phyloP scores from a whole-genome alignment of 2,888 invertebrate genomes.

The Craniophora ligustri region DNA sequence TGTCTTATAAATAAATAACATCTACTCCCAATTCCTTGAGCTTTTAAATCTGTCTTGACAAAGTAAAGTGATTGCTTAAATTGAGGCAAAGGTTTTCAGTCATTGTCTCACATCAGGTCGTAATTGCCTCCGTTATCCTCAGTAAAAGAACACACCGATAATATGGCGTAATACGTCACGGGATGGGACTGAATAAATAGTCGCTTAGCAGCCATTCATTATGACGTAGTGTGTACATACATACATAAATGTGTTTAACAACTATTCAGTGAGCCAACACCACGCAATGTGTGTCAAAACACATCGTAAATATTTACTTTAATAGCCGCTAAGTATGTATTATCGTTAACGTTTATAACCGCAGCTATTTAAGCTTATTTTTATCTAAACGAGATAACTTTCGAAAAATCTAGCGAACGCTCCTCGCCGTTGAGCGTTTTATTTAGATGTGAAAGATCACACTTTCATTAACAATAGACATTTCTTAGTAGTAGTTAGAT shows the following conservation, averaged over 20 bases:
- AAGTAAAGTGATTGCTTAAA: conserved; percentile 11
- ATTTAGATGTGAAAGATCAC: no score
- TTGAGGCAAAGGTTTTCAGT: conserved; percentile 6
- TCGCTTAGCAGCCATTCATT: conserved; percentile 7
- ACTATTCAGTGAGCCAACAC: conserved; percentile 7
- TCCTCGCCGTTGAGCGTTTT: no score
- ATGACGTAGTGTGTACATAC: conserved; percentile 8
- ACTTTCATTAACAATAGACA: no score
- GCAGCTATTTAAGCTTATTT: conserved; percentile 31
- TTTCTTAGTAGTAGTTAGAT: no score
- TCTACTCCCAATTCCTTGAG: background rate
- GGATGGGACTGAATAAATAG: conserved; percentile 15
- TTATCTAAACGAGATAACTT: no score
- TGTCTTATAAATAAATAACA: background rate
- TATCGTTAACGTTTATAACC: conserved; percentile 17
- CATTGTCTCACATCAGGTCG: conserved; percentile 2
- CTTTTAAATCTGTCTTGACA: conserved; percentile 3
- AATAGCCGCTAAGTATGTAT: conserved; percentile 23
- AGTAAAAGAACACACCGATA: conserved; percentile 23
- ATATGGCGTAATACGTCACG: conserved; percentile 17
- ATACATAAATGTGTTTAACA: conserved; percentile 13
- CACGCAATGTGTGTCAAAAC: conserved; percentile 10
- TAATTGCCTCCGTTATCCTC: conserved; percentile 7
- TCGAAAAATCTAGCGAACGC: no score
- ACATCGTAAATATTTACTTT: conserved; percentile 44